Percentiles rank a stretch among this genome's conserved stretches.
Evolutionary conservation across 2,797 vertebrate species (phyloP).

Genomic region (Hyperoplus lanceolatus): DNA sequence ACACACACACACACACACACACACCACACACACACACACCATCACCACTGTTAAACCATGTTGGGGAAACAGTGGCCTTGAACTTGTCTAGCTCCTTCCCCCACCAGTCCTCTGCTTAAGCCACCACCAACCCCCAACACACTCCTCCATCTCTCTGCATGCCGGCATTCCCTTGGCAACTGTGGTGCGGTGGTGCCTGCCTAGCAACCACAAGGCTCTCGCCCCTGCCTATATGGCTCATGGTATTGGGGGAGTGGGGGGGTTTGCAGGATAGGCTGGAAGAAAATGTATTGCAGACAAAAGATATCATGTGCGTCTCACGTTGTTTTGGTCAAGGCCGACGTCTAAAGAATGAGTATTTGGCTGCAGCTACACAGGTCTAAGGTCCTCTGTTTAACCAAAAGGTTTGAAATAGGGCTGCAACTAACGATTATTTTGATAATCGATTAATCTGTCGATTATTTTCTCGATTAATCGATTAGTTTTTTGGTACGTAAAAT

Average conservation of each 20-base stretch:
- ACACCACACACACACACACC: slow-evolving; percentile 21
- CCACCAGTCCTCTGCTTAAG: slow-evolving; percentile 52
- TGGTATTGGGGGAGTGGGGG: slow-evolving; percentile 32
- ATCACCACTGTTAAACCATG: slow-evolving; percentile 56
- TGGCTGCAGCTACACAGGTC: slow-evolving; percentile 7
- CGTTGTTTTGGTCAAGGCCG: slow-evolving; percentile 21
- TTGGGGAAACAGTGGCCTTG: slow-evolving; percentile 76
- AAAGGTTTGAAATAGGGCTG: too few relatives aligned
- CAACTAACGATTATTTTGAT: too few relatives aligned
- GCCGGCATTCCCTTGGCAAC: slow-evolving; percentile 86
- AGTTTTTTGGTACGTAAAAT: too few relatives aligned
- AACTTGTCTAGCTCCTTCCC: slow-evolving; percentile 83
- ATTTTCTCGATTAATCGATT: too few relatives aligned
- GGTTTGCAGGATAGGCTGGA: slow-evolving; percentile 48
- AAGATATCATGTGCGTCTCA: slow-evolving; percentile 51
- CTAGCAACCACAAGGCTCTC: slow-evolving; percentile 82
- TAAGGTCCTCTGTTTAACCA: slow-evolving; percentile 4
- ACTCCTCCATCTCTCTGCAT: slow-evolving; percentile 76
- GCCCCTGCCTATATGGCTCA: slow-evolving; percentile 57
- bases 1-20: background rate
- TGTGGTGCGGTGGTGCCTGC: slow-evolving; percentile 81
- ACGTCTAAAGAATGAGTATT: background rate
- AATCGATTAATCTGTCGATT: too few relatives aligned
- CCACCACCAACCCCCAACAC: slow-evolving; percentile 77
- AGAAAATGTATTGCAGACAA: slow-evolving; percentile 71